Conservation (phyloP, 2,113 vertebrate species). For the Aegithalos caudatus region DNA sequence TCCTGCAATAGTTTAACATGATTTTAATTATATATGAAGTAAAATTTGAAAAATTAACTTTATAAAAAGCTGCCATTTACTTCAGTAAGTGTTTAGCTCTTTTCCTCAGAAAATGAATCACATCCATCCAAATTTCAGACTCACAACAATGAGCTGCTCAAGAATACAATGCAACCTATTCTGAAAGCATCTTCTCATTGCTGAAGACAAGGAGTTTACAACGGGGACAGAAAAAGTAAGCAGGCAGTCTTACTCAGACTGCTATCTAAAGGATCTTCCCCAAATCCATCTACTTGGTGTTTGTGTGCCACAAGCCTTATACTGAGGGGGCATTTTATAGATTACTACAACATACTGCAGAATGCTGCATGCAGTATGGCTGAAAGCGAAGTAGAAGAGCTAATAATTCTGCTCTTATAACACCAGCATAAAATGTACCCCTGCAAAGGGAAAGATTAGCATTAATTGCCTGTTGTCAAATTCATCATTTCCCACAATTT, state of each 20-base stretch:
- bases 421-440: constrained; percentile 38
- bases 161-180: background rate
- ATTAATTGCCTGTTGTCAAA: constrained; percentile 63
- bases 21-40: constrained; percentile 62
- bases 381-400: background rate
- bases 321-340: background rate
- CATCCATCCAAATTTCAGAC: constrained; percentile 43
- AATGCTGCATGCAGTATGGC: background rate
- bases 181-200: background rate
- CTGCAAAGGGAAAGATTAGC: constrained; percentile 43
- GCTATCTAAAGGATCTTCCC: background rate
- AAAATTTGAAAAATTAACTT: constrained; percentile 43
- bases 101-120: constrained; percentile 46
- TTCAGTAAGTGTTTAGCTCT: constrained; percentile 41
- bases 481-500: constrained; percentile 51
- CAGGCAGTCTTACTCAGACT: background rate
- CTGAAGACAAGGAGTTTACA: background rate
- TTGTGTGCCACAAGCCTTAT: background rate
- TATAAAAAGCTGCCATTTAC: constrained; percentile 27
- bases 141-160: constrained; percentile 36
- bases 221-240: background rate
- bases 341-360: background rate
- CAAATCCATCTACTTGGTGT: background rate
- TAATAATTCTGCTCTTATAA: constrained; percentile 33
- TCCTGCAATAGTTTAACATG: background rate